Conservation (phyloP, 2,888 invertebrate genomes). For the Adelognathus sp. region DNA sequence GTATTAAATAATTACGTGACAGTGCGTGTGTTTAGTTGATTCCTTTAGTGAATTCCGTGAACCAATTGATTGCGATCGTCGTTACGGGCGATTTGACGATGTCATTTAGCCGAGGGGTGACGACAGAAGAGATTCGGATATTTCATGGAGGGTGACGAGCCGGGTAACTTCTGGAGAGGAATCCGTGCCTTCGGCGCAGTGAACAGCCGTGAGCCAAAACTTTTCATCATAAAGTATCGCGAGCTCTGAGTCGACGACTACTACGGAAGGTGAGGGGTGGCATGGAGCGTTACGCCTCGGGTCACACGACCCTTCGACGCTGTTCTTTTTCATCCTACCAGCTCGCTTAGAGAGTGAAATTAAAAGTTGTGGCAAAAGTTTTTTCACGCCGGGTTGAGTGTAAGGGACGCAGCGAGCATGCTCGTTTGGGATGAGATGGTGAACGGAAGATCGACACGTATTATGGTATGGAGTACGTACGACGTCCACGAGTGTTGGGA, state of each 20-base stretch:
- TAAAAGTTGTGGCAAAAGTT: slow-evolving; percentile 64
- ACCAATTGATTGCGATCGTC: slow-evolving; percentile 42
- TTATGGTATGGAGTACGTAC: slow-evolving; percentile 16
- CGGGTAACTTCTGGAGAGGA: slow-evolving; percentile 24
- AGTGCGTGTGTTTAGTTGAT: neutral
- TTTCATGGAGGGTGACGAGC: slow-evolving; percentile 57
- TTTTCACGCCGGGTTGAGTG: slow-evolving; percentile 8
- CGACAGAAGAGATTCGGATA: slow-evolving; percentile 32
- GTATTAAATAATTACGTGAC: neutral
- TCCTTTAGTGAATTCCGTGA: slow-evolving; percentile 5
- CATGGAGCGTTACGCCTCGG: slow-evolving; percentile 5
- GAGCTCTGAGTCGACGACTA: slow-evolving; percentile 53
- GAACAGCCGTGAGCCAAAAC: slow-evolving; percentile 58
- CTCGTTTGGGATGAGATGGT: neutral
- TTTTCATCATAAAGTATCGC: slow-evolving; percentile 68
- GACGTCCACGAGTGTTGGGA: neutral
- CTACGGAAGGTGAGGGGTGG: slow-evolving; percentile 10
- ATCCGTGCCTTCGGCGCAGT: slow-evolving; percentile 5
- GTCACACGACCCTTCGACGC: slow-evolving; percentile 45
- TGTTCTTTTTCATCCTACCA: slow-evolving; percentile 46
- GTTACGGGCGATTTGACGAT: slow-evolving; percentile 27
- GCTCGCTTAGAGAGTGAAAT: slow-evolving; percentile 55
- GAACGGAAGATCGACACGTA: slow-evolving; percentile 51
- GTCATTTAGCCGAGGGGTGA: slow-evolving; percentile 10
- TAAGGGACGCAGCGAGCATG: neutral